Conservation (phyloP, 2,113 vertebrate species). For the Numida meleagris region DNA sequence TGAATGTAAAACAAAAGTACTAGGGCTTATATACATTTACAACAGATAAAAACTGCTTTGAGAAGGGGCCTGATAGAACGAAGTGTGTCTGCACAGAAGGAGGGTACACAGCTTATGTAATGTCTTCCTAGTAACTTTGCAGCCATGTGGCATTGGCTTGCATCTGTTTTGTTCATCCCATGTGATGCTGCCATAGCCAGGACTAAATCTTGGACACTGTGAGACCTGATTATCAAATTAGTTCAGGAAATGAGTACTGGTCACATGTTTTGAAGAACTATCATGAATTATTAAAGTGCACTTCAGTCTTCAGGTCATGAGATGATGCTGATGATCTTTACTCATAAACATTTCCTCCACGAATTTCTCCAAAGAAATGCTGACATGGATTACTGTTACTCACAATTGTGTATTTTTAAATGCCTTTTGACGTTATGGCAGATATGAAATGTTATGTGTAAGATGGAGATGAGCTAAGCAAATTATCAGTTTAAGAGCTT, state of each 20-base stretch:
- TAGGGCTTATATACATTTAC: not conserved
- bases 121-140: not conserved
- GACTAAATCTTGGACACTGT: no score
- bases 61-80: not conserved
- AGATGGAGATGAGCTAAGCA: not conserved
- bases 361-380: not conserved
- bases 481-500: constrained; percentile 1
- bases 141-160: fast-evolving
- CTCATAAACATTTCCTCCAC: not conserved
- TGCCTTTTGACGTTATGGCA: not conserved
- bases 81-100: not conserved
- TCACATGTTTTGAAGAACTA: not conserved
- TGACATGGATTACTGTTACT: not conserved
- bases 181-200: not conserved
- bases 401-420: not conserved
- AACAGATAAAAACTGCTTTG: not conserved
- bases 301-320: not conserved
- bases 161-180: not conserved
- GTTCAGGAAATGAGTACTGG: not conserved
- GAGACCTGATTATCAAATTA: not conserved
- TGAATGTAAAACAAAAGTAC: not conserved
- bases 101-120: not conserved
- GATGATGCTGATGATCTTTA: not conserved
- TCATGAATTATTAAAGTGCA: not conserved
- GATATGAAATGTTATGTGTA: not conserved